A percentile compares a stretch with the other conserved stretches of the same genome.
phyloP scores from a whole-genome alignment of 2,797 vertebrate species.

The Sebastes aleutianus region DNA sequence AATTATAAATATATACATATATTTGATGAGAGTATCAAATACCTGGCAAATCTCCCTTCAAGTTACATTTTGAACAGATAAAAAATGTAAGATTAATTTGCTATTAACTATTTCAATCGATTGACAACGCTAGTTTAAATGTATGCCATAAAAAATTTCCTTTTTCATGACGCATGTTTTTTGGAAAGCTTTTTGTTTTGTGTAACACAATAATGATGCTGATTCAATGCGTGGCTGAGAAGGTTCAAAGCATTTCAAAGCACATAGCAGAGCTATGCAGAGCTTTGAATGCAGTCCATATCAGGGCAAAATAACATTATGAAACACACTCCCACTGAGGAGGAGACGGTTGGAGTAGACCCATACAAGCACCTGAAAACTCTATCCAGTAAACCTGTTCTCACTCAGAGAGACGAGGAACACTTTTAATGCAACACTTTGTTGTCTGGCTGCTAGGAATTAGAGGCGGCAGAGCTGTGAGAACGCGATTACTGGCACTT shows the following conservation, averaged over 20 bases:
- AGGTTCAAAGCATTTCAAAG: slow-evolving; percentile 20
- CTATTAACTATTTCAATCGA: too few species aligned
- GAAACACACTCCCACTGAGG: slow-evolving; percentile 62
- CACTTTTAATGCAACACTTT: slow-evolving; percentile 21
- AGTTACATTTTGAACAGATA: too few species aligned
- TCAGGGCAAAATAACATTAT: slow-evolving; percentile 37
- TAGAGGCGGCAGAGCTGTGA: slow-evolving; percentile 1
- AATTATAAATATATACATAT: too few species aligned
- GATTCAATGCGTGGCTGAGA: slow-evolving; percentile 15
- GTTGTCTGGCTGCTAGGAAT: slow-evolving; percentile 9
- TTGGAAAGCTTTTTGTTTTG: background rate
- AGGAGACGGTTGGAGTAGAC: slow-evolving; percentile 39
- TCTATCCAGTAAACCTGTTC: background rate
- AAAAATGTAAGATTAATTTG: too few species aligned
- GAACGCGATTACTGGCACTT: slow-evolving; percentile 15
- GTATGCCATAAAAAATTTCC: background rate
- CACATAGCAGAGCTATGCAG: background rate
- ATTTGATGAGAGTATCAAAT: too few species aligned
- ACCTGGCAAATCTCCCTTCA: too few species aligned
- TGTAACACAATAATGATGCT: background rate
- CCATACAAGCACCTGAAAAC: slow-evolving; percentile 15
- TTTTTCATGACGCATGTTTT: background rate
- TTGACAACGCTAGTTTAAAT: too few species aligned
- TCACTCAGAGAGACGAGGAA: slow-evolving; percentile 8
- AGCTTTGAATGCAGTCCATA: slow-evolving; percentile 22